Evolutionary conservation across 2,797 vertebrate genomes (phyloP).

Genomic region (Limosa lapponica): DNA sequence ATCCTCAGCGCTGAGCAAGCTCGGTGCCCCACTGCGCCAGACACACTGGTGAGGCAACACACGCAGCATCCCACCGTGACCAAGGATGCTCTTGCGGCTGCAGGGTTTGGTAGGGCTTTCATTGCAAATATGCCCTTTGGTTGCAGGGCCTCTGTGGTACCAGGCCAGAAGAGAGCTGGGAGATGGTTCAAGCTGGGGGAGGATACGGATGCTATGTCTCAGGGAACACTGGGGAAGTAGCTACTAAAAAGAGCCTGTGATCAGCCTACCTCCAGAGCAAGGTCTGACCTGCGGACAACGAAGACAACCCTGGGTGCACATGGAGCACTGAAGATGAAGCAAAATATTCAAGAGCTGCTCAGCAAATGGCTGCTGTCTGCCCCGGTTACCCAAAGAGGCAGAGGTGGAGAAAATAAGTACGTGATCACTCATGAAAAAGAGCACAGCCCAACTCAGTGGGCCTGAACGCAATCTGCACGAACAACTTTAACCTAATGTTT

Average conservation of each 20-base stretch:
- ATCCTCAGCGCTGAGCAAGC: neutral
- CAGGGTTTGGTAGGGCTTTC: neutral
- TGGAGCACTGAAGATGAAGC: neutral
- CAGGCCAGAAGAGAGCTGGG: neutral
- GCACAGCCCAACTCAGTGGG: neutral
- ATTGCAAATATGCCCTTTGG: neutral
- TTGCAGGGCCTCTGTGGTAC: neutral
- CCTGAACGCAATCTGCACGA: neutral
- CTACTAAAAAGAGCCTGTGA: neutral
- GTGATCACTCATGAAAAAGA: neutral
- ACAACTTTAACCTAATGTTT: neutral
- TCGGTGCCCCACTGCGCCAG: neutral
- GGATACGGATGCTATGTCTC: neutral
- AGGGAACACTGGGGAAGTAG: neutral
- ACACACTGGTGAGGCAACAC: neutral
- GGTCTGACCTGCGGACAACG: neutral
- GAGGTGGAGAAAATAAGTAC: neutral
- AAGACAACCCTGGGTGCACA: neutral
- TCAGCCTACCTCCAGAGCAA: neutral
- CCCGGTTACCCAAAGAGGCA: neutral
- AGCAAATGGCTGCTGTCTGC: neutral
- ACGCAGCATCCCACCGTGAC: neutral
- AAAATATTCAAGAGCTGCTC: neutral
- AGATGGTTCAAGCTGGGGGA: neutral
- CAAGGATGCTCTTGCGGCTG: neutral